Evolutionary conservation across 2,888 invertebrate species (phyloP).

Genomic region (Rhyacophila evoluta): DNA sequence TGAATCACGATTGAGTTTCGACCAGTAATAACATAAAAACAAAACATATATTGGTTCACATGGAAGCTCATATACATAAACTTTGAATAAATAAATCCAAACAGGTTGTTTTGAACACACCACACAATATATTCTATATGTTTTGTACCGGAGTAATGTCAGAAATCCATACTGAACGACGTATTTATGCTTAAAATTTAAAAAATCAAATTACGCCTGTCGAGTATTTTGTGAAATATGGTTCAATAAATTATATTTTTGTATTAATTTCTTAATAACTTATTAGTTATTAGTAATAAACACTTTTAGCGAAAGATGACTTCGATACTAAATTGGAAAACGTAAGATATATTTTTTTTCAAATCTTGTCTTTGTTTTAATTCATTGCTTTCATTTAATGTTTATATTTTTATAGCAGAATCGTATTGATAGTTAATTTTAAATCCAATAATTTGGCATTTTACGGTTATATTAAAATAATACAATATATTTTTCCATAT

Average conservation of each 20-base stretch:
- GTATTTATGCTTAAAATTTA: neutral
- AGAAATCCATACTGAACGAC: neutral
- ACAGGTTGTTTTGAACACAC: constrained; percentile 14
- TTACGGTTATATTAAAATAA: too few species aligned
- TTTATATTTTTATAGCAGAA: too few species aligned
- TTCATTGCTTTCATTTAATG: too few species aligned
- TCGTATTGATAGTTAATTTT: too few species aligned
- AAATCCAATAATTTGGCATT: too few species aligned
- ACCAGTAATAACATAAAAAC: neutral
- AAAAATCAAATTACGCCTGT: constrained; percentile 7
- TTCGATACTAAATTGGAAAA: too few species aligned
- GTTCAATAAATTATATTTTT: neutral
- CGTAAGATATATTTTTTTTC: too few species aligned
- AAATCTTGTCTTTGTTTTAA: too few species aligned
- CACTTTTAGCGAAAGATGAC: neutral
- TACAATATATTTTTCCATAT: too few species aligned
- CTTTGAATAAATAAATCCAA: neutral
- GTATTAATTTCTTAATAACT: constrained; percentile 12
- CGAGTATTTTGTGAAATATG: constrained; percentile 1
- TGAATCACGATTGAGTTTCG: constrained; percentile 9
- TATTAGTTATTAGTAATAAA: neutral
- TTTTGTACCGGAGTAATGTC: neutral
- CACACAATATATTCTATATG: neutral
- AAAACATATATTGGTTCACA: constrained; percentile 9
- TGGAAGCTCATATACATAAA: constrained; percentile 22